Conservation (phyloP, 2,888 invertebrate genomes). For the Leptinotarsa peninsularis region DNA sequence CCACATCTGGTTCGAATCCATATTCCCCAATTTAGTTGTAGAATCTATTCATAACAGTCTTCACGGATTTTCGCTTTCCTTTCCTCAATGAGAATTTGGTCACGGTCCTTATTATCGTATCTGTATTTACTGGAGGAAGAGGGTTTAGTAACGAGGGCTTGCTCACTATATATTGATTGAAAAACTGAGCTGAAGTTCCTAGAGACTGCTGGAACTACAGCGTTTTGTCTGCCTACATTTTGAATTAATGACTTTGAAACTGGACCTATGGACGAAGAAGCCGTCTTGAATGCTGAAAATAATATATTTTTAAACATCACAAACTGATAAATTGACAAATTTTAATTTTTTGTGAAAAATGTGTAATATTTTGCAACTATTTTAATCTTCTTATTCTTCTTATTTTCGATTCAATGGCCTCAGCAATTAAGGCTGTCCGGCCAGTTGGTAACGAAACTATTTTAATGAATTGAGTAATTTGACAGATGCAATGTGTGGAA, state of each 20-base stretch:
- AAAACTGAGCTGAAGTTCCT: slow-evolving; percentile 19
- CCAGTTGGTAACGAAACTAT: neutral
- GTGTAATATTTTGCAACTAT: neutral
- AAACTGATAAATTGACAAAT: neutral
- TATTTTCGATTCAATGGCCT: too few relatives aligned
- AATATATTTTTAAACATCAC: slow-evolving; percentile 15
- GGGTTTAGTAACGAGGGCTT: slow-evolving; percentile 34
- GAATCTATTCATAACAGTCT: slow-evolving; percentile 79
- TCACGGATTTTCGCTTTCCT: slow-evolving; percentile 82
- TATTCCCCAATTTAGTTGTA: slow-evolving; percentile 85
- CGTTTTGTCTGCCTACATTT: slow-evolving; percentile 28
- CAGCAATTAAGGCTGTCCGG: too few relatives aligned
- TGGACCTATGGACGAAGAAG: neutral
- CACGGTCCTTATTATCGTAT: slow-evolving; percentile 69
- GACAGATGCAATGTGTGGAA: neutral
- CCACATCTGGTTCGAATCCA: slow-evolving; percentile 91
- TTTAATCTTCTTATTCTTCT: too few relatives aligned
- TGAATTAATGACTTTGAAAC: slow-evolving; percentile 5
- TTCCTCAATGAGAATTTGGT: slow-evolving; percentile 79
- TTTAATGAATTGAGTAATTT: neutral
- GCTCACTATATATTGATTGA: slow-evolving; percentile 18
- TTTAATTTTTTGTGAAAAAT: neutral
- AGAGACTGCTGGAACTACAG: slow-evolving; percentile 9
- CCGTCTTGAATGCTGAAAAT: slow-evolving; percentile 6
- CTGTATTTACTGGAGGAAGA: slow-evolving; percentile 22